Evolutionary conservation across 1,140 invertebrate species (phyloP), one percentile per base, ranked within the genome.

Genomic region (Limonius californicus): DNA sequence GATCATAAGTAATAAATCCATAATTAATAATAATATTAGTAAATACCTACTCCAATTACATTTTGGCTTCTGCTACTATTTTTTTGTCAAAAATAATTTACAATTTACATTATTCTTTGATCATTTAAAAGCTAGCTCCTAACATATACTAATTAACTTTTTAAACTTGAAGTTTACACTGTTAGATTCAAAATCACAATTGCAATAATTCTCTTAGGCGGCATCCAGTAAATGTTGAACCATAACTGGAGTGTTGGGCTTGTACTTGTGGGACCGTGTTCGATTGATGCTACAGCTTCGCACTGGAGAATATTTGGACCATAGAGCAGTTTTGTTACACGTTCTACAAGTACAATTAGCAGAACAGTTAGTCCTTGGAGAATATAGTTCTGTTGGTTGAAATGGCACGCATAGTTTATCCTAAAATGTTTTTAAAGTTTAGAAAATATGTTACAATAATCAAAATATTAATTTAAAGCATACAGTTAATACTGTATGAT

Each of bases 171-270:
- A 39, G 35, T 12, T 6, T 21, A 50, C 45, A 50, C 16, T 50
- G n/a, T 18, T 50, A 14, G 19, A 50, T 50, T 19, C 14, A 58
- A 39, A 58, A 47, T 42, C 57, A 21, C 35, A 39, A 39, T 39
- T 39, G 16, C 16, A 21, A 50, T 19, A 50, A 12, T 3, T 18
- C 16, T 19, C 15, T 63, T 59, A 63, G 14, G 57, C 61, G 7
- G 61, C 62, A 30, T 70, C 69, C 43, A 70, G 43, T 19, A 69
- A 50, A 59, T 69, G 67, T 19, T 70, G 69, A 15, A 70, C 67
- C 67, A 70, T 69, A 14, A 70, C 20, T 11, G 67, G 67, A 11
- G 67, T 60, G 7, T 54, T 55, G 9, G 67, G 62, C 54, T 60
- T 55, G 20, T 65, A 65, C 55, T 69, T 66, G n/a, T 65, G 55